Evolutionary conservation across 2,888 invertebrate species (phyloP), one percentile per base, ranked within the genome.

Genomic region (Chaetogeoica ovagalla): DNA sequence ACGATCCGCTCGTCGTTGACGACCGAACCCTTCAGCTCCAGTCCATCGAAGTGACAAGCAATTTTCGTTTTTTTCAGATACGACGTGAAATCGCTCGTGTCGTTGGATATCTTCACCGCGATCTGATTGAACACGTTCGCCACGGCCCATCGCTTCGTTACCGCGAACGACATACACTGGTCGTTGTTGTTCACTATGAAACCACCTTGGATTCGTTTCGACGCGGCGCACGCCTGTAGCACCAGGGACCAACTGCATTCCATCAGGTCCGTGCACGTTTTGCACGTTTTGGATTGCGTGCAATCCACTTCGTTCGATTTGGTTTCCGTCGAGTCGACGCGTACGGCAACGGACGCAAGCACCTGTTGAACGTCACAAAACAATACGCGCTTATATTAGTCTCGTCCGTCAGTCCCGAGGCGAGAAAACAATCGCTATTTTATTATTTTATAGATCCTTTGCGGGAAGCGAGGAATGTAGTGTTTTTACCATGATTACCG

Each of bases 191-290:
- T 37, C 9, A 55, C 65, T 13, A 21, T 57, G 11, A 55, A 13
- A 5, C n/a, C 30, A 0, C 13, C 62, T 19, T 0, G 1, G 9
- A n/a, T 21, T 15, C 30, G 63, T 6, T n/a, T 17, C 2, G 55
- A 0, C 63, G n/a, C n/a, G 6, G 21, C 55, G 11, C 74, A 74
- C 9, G 19, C 23, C 74, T 74, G 74, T 19, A 1, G 15, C 17
- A 37, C 23, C 7, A 74, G 2, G 2, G 74, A 65, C 74, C 74
- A 74, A 21, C 55, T 55, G 23, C 74, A 74, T 7, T 8, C 30
- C n/a, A 52, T 21, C 0, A 39, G 4, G 4, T 17, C 17, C 0
- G 74, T 19, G 43, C 74, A 74, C 21, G 7, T 65, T 13, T 6
- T 17, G 17, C 74, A 74, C 55, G 65, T 57, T 65, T 11, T 21